Conservation (phyloP, 2,888 invertebrate species). For the Thera obeliscata region DNA sequence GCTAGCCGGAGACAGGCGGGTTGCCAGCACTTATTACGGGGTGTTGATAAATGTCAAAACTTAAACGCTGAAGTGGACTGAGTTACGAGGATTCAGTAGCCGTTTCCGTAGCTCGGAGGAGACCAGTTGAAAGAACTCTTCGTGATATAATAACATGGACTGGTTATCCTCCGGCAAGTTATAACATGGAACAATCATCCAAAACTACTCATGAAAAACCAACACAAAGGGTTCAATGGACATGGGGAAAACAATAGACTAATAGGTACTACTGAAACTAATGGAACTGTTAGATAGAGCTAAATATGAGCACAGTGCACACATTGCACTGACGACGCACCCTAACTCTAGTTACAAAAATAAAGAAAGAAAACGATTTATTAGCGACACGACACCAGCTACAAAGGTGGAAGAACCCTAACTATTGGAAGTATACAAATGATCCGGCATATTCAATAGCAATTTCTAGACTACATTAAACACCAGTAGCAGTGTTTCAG, state of each 20-base stretch:
- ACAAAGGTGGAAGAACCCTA: slow-evolving; percentile 15
- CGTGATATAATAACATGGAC: background rate
- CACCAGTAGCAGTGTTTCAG: slow-evolving; percentile 35
- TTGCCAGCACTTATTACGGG: slow-evolving; percentile 55
- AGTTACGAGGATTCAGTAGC: slow-evolving; percentile 27
- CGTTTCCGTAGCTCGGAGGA: slow-evolving; percentile 21
- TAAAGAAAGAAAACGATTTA: too few relatives aligned
- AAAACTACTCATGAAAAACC: background rate
- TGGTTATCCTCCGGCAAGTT: background rate
- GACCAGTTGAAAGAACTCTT: slow-evolving; percentile 7
- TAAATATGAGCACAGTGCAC: too few relatives aligned
- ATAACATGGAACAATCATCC: background rate
- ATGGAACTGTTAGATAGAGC: too few relatives aligned
- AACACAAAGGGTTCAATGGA: background rate
- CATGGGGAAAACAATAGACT: too few relatives aligned
- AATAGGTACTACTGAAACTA: too few relatives aligned
- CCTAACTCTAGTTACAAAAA: too few relatives aligned
- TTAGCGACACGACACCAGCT: too few relatives aligned
- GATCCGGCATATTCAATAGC: slow-evolving; percentile 25
- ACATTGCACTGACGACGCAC: too few relatives aligned
- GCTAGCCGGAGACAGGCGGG: slow-evolving; percentile 42
- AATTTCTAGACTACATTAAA: slow-evolving; percentile 34
- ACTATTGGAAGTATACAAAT: slow-evolving; percentile 26
- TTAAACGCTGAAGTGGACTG: slow-evolving; percentile 28
- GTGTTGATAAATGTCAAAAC: slow-evolving; percentile 63